Evolutionary conservation across 1,140 invertebrate genomes (phyloP).

Genomic region (Anthonomus grandis): DNA sequence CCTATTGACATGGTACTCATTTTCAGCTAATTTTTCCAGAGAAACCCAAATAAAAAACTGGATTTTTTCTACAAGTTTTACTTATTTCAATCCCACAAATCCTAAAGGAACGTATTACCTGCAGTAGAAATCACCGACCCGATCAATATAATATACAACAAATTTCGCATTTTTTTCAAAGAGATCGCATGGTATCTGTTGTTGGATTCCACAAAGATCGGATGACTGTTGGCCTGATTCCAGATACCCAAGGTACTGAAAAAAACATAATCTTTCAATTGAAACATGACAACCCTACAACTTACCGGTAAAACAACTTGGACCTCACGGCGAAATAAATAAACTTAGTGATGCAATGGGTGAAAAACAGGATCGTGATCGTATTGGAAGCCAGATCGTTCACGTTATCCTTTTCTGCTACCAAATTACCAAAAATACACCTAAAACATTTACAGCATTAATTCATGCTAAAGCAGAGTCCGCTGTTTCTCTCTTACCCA

Average conservation of each 20-base stretch:
- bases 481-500: constrained; percentile 33
- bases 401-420: constrained; percentile 68
- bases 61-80: no score
- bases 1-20: no score
- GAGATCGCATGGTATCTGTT: constrained; percentile 68
- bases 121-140: constrained; percentile 59
- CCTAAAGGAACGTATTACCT: constrained; percentile 45
- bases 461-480: neutral
- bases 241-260: constrained; percentile 67
- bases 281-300: no score
- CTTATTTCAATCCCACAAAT: no score
- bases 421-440: constrained; percentile 64
- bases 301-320: constrained; percentile 70
- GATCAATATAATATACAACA: constrained; percentile 64
- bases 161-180: constrained; percentile 70
- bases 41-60: no score
- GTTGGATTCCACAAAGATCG: constrained; percentile 78
- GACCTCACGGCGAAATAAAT: constrained; percentile 68
- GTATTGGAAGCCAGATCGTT: constrained; percentile 78
- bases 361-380: constrained; percentile 76
- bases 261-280: constrained; percentile 6
- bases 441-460: constrained; percentile 37
- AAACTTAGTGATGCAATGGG: constrained; percentile 71
- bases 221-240: constrained; percentile 79
- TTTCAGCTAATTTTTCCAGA: no score